These are phyloP conservation scores for Pachliopta kotzebuea DNA, from an alignment of 2,888 invertebrate species.

Conservation along the genomic window DNA sequence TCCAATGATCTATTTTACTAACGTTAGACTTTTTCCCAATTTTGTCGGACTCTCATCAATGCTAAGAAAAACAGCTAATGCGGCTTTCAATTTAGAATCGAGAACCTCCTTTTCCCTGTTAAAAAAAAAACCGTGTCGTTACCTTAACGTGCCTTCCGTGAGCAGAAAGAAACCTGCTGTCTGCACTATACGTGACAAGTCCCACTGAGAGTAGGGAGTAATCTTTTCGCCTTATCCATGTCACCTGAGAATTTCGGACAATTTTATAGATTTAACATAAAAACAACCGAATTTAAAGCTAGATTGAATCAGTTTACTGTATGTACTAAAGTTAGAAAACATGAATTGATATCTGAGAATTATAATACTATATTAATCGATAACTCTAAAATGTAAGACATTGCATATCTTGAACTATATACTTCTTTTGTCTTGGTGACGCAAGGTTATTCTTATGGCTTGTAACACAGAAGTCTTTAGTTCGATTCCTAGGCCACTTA, in stretches of 20 bases:
- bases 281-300: no score
- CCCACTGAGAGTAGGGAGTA: constrained; percentile 84
- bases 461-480: background rate
- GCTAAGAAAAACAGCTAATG: background rate
- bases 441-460: no score
- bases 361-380: no score
- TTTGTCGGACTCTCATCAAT: background rate
- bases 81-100: constrained; percentile 11
- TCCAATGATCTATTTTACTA: no score
- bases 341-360: no score
- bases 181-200: constrained; percentile 83
- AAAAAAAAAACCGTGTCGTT: constrained; percentile 32
- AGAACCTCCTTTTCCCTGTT: background rate
- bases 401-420: no score
- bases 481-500: background rate
- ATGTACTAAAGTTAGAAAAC: no score
- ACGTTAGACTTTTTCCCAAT: background rate
- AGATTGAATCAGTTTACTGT: no score
- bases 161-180: constrained; percentile 83
- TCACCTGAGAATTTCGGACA: constrained; percentile 76
- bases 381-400: no score
- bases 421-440: no score
- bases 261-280: background rate
- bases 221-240: constrained; percentile 85
- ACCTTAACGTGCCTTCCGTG: constrained; percentile 81